A percentile compares a stretch with the other conserved stretches of the same genome.
Conservation (phyloP, 2,113 vertebrate species). For the Corythoichthys intestinalis region DNA sequence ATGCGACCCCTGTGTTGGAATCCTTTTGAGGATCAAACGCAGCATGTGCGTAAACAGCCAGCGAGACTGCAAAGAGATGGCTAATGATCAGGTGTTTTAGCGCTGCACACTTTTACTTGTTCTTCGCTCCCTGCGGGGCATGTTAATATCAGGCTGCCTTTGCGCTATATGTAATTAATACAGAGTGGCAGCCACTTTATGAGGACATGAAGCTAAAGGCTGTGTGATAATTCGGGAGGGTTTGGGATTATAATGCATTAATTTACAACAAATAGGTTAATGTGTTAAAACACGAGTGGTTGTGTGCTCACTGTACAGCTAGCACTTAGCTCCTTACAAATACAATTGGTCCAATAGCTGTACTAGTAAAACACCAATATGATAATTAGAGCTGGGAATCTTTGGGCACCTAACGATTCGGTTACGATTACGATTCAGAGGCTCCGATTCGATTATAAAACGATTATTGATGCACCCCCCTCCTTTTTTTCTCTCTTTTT, state of each 20-base stretch:
- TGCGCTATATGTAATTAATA: conserved; percentile 71
- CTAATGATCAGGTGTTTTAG: conserved; percentile 41
- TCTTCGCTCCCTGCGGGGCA: conserved; percentile 53
- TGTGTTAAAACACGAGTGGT: background rate
- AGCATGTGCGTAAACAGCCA: conserved; percentile 34
- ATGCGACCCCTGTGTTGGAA: conserved; percentile 24
- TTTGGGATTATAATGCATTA: background rate
- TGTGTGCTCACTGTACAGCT: background rate
- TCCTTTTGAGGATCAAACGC: conserved; percentile 50
- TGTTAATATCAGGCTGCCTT: conserved; percentile 63
- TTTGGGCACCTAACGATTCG: no score
- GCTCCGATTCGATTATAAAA: no score
- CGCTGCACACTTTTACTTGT: conserved; percentile 20
- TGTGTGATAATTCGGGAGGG: background rate
- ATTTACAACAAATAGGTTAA: background rate
- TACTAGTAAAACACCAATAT: no score
- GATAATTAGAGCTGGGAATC: no score
- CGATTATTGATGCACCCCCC: no score
- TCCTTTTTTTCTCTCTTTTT: no score
- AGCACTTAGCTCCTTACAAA: background rate
- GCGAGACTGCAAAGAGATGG: conserved; percentile 13
- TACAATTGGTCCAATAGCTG: no score
- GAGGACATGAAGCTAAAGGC: background rate
- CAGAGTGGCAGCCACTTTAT: conserved; percentile 22
- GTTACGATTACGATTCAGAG: no score